A percentile compares a stretch with the other conserved stretches of the same genome.
These are phyloP conservation scores for Cephus spinipes DNA, from an alignment of 2,888 invertebrate species.

Conservation along the genomic window DNA sequence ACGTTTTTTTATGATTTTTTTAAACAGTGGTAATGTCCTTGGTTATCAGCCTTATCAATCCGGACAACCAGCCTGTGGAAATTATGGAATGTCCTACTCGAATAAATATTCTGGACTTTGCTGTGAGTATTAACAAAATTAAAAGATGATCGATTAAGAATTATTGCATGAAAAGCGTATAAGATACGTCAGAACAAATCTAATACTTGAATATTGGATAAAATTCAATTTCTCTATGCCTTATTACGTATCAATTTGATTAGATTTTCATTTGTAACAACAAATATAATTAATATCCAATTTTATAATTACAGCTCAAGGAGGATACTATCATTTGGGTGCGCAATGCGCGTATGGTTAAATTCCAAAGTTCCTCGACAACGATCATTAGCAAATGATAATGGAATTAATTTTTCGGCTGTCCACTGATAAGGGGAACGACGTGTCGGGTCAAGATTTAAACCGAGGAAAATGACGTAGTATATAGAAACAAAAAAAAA, in stretches of 20 bases:
- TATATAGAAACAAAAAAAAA: neutral
- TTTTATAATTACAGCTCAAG: constrained; percentile 41
- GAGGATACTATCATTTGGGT: constrained; percentile 52
- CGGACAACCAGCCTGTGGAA: constrained; percentile 79
- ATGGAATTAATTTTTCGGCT: too few relatives aligned
- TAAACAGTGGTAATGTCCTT: constrained; percentile 78
- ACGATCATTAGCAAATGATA: constrained; percentile 4
- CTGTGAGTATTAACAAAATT: constrained; percentile 69
- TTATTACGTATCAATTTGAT: too few relatives aligned
- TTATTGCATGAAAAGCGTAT: neutral
- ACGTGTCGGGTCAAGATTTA: neutral
- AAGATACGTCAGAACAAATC: neutral
- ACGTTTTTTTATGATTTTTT: too few relatives aligned
- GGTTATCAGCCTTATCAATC: constrained; percentile 82
- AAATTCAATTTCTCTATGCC: too few relatives aligned
- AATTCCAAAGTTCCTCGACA: constrained; percentile 20
- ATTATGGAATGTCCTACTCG: constrained; percentile 78
- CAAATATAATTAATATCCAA: too few relatives aligned
- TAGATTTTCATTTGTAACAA: too few relatives aligned
- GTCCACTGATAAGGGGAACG: too few relatives aligned
- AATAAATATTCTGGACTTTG: constrained; percentile 82
- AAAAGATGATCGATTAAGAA: neutral
- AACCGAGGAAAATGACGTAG: neutral
- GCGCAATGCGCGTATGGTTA: constrained; percentile 51
- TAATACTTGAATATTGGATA: too few relatives aligned